Conservation (phyloP, 2,888 invertebrate genomes). For the Dryobotodes eremita region DNA sequence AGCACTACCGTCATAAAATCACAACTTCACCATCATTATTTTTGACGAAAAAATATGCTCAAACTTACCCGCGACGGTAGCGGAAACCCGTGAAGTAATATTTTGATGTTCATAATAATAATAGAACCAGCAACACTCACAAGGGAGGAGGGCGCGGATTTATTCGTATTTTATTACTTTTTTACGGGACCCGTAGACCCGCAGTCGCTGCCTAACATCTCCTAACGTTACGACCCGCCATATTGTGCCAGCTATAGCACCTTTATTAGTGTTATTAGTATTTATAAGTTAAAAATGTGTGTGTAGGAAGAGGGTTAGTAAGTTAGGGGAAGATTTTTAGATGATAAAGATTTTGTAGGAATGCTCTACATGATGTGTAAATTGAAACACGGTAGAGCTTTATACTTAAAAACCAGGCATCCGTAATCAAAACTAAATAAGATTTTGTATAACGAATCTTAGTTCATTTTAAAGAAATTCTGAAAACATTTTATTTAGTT, state of each 20-base stretch:
- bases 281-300: conserved; percentile 67
- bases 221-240: conserved; percentile 79
- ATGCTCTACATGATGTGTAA: background rate
- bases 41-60: conserved; percentile 69
- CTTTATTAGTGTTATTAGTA: conserved; percentile 74
- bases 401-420: too few species aligned
- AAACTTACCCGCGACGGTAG: conserved; percentile 60
- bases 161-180: conserved; percentile 90
- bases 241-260: conserved; percentile 73
- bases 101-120: conserved; percentile 88
- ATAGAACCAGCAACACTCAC: conserved; percentile 82
- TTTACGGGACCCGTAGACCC: conserved; percentile 84
- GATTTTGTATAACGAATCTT: background rate
- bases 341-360: background rate
- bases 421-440: background rate
- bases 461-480: background rate
- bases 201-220: conserved; percentile 79
- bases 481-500: conserved; percentile 5
- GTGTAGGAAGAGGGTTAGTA: conserved; percentile 12
- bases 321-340: background rate
- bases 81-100: conserved; percentile 79
- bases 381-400: background rate
- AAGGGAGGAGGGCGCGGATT: conserved; percentile 84
- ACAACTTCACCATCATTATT: conserved; percentile 69
- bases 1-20: conserved; percentile 1